phyloP scores from a whole-genome alignment of 2,888 invertebrate genomes.

The Acanthoscelides obtectus region DNA sequence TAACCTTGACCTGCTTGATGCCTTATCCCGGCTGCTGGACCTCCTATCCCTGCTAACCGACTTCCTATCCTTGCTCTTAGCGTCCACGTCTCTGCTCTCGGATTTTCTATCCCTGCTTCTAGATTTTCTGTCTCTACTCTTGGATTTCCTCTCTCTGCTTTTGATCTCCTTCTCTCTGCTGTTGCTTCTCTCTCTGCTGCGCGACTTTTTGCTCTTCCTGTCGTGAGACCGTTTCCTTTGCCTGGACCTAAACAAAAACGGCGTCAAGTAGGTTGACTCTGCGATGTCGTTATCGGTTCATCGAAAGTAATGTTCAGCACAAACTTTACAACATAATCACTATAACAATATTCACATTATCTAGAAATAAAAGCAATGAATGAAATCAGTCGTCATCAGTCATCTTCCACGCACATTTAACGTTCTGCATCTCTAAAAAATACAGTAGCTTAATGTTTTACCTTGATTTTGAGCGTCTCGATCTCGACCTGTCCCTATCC shows the following conservation, averaged over 20 bases:
- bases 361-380: too few species aligned
- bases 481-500: slow-evolving; percentile 45
- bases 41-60: slow-evolving; percentile 22
- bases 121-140: slow-evolving; percentile 22
- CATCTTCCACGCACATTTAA: too few species aligned
- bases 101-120: slow-evolving; percentile 31
- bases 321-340: too few species aligned
- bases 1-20: slow-evolving; percentile 17
- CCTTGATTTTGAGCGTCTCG: slow-evolving; percentile 36
- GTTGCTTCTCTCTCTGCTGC: slow-evolving; percentile 30
- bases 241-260: slow-evolving; percentile 21
- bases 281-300: too few species aligned
- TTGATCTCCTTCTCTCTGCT: slow-evolving; percentile 17
- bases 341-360: too few species aligned
- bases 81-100: slow-evolving; percentile 31
- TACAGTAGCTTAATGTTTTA: slow-evolving; percentile 1
- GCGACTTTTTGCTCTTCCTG: slow-evolving; percentile 12
- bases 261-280: too few species aligned
- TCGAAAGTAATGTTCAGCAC: too few species aligned
- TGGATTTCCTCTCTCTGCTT: slow-evolving; percentile 29
- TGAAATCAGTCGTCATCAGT: too few species aligned
- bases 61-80: too few species aligned
- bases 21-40: slow-evolving; percentile 14
- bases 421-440: too few species aligned
- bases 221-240: slow-evolving; percentile 13